Conservation (phyloP, 2,113 vertebrate species). For the Capreolus pygargus region DNA sequence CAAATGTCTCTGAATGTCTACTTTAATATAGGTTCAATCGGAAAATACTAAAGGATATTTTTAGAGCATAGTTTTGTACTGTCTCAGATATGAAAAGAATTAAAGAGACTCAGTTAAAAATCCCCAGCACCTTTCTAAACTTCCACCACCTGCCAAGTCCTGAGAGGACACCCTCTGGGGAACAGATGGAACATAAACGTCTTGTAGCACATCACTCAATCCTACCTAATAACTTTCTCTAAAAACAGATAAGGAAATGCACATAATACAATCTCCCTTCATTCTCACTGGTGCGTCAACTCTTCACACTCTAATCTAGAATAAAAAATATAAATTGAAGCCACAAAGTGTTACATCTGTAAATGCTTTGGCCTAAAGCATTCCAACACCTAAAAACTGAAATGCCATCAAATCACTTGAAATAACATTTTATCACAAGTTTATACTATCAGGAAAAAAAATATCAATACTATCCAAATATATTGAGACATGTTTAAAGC, state of each 20-base stretch:
- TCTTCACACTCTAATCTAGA: background rate
- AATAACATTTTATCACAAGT: background rate
- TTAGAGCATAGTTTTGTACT: constrained; percentile 47
- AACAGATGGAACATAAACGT: background rate
- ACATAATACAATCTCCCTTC: background rate
- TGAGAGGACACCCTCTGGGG: constrained; percentile 46
- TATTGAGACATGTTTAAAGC: background rate
- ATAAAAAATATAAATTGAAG: constrained; percentile 4
- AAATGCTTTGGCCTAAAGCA: background rate
- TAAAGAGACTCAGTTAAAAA: background rate
- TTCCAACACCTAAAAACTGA: background rate
- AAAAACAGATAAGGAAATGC: background rate
- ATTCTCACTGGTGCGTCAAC: background rate
- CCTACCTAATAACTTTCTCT: background rate
- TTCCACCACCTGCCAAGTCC: background rate
- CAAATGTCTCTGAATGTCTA: background rate
- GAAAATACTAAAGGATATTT: constrained; percentile 13
- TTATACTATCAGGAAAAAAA: constrained; percentile 4
- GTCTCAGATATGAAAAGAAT: constrained; percentile 53
- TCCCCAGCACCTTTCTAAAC: constrained; percentile 1
- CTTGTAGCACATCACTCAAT: background rate
- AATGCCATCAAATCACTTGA: background rate
- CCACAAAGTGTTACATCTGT: background rate
- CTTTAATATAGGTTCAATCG: background rate
- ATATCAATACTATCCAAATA: background rate